Evolutionary conservation across 2,113 vertebrate genomes (phyloP).

Genomic region (Jacana jacana): DNA sequence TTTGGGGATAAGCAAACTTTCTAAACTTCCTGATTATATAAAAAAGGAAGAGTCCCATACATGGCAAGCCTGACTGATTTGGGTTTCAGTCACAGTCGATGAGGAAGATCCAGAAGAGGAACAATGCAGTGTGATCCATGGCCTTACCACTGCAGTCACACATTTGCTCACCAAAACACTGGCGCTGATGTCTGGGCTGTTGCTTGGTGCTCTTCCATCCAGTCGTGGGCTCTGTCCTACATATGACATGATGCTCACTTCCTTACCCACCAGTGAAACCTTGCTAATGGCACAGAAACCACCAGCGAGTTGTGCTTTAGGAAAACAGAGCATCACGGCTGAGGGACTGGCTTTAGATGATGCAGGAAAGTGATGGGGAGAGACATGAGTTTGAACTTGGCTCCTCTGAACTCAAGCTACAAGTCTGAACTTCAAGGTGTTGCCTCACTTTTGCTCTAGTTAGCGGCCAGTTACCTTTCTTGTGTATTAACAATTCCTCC

Average conservation of each 20-base stretch:
- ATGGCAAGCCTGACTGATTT: rapidly evolving
- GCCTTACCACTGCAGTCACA: not conserved
- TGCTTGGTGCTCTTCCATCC: not conserved
- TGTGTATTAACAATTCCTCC: not conserved
- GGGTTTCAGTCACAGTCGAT: not conserved
- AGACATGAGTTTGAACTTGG: not conserved
- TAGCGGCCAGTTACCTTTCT: not conserved
- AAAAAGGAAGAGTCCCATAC: no score
- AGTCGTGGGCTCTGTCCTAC: rapidly evolving
- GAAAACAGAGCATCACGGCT: rapidly evolving
- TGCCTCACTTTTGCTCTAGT: not conserved
- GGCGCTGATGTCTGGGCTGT: not conserved
- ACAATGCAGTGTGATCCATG: not conserved
- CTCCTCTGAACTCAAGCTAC: not conserved
- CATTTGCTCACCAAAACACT: not conserved
- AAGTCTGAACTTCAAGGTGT: not conserved
- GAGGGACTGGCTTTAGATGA: not conserved
- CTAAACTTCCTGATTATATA: not conserved
- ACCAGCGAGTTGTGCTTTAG: not conserved
- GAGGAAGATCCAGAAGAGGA: not conserved
- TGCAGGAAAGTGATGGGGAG: rapidly evolving
- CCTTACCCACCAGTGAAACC: rapidly evolving
- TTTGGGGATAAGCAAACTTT: not conserved
- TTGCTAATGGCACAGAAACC: not conserved
- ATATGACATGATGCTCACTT: rapidly evolving